These are phyloP conservation scores for Setophaga coronata DNA, from an alignment of 2,113 vertebrate species.

Conservation along the genomic window DNA sequence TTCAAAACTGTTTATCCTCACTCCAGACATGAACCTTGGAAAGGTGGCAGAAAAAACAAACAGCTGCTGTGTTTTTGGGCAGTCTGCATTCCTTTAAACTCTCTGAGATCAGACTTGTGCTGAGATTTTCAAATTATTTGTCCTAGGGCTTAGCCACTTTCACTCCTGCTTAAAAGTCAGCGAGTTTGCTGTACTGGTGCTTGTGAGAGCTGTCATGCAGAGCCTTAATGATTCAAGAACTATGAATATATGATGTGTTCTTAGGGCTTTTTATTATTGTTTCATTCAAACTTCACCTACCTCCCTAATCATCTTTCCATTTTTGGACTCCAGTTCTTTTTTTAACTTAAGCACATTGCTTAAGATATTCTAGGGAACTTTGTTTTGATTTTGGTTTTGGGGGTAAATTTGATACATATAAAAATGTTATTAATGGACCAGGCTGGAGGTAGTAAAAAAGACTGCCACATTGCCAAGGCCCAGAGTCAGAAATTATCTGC, in stretches of 20 bases:
- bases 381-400: conserved; percentile 10
- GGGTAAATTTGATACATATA: neutral
- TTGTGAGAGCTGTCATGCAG: conserved; percentile 37
- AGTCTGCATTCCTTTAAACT: conserved; percentile 80
- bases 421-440: conserved; percentile 12
- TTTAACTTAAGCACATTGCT: neutral
- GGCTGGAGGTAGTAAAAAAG: neutral
- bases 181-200: conserved; percentile 48
- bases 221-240: conserved; percentile 51
- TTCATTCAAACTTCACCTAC: conserved; percentile 43
- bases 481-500: neutral
- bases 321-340: neutral
- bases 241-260: conserved; percentile 63
- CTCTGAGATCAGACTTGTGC: conserved; percentile 66
- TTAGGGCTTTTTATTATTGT: conserved; percentile 57
- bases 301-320: conserved; percentile 39
- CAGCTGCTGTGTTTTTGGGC: conserved; percentile 69
- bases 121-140: conserved; percentile 71
- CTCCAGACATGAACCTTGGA: conserved; percentile 77
- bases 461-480: neutral
- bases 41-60: conserved; percentile 81
- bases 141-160: conserved; percentile 70
- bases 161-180: conserved; percentile 68
- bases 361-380: neutral
- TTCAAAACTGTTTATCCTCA: conserved; percentile 73